phyloP scores from a whole-genome alignment of 2,888 invertebrate genomes.

The Polietes domitor region DNA sequence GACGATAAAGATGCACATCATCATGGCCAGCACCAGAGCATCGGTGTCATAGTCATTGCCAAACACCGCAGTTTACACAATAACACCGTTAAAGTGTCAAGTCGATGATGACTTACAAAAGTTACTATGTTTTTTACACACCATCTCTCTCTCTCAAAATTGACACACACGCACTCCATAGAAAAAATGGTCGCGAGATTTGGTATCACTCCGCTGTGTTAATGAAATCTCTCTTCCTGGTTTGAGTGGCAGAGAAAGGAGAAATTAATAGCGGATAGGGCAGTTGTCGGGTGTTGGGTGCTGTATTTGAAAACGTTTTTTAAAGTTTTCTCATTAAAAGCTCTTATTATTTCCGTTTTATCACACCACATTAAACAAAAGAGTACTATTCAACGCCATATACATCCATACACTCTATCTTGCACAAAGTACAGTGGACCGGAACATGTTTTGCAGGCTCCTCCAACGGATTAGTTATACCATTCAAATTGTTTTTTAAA shows the following conservation, averaged over 20 bases:
- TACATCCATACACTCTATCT: neutral
- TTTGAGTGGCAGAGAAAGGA: neutral
- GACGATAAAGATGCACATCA: constrained; percentile 22
- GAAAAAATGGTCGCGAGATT: too few relatives aligned
- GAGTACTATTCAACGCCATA: neutral
- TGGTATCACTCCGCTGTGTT: too few relatives aligned
- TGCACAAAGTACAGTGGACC: neutral
- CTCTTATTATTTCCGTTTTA: constrained; percentile 56
- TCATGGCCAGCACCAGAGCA: neutral
- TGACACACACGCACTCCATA: too few relatives aligned
- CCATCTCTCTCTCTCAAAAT: neutral
- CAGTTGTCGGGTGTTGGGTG: neutral
- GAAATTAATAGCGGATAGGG: neutral
- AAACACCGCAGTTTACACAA: constrained; percentile 27
- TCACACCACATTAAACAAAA: constrained; percentile 55
- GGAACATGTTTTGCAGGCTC: too few relatives aligned
- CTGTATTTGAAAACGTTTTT: constrained; percentile 23
- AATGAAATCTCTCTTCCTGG: neutral
- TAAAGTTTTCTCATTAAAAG: constrained; percentile 48
- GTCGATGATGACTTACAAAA: constrained; percentile 44
- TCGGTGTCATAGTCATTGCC: neutral
- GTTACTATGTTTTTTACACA: neutral
- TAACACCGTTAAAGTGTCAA: constrained; percentile 43
- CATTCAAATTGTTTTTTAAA: too few relatives aligned
- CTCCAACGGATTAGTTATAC: too few relatives aligned